Evolutionary conservation across 2,888 invertebrate species (phyloP).

Genomic region (Psococerastis gibbosa): DNA sequence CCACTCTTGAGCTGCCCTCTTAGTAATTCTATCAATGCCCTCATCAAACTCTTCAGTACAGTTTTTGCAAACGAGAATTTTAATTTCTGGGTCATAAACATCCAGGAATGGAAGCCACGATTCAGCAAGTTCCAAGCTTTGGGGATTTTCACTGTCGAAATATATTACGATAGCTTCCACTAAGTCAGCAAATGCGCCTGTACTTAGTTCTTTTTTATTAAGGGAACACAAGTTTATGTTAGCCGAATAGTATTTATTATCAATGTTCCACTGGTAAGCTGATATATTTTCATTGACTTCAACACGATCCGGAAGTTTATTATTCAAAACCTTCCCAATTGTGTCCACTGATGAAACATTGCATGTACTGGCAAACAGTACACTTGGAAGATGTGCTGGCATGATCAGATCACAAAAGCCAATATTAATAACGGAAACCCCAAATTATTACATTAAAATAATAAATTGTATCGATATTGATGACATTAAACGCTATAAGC

Average conservation of each 20-base stretch:
- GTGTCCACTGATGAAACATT: not conserved
- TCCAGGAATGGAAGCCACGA: conserved; percentile 29
- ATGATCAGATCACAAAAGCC: too few species aligned
- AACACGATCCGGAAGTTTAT: conserved; percentile 20
- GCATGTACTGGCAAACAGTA: not conserved
- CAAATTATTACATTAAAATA: too few species aligned
- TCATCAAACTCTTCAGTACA: conserved; percentile 26
- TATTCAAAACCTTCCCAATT: not conserved
- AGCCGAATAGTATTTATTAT: conserved; percentile 53
- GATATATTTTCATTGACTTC: conserved; percentile 21
- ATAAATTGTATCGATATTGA: too few species aligned
- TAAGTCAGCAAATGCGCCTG: conserved; percentile 27
- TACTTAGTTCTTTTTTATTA: conserved; percentile 28
- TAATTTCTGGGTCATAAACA: conserved; percentile 33
- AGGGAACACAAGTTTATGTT: conserved; percentile 37
- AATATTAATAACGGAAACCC: too few species aligned
- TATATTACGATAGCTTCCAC: conserved; percentile 43
- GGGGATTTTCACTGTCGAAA: conserved; percentile 35
- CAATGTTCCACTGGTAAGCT: conserved; percentile 35
- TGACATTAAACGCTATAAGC: too few species aligned
- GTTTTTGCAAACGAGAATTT: conserved; percentile 35
- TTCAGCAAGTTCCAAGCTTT: conserved; percentile 25
- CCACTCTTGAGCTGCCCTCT: conserved; percentile 36
- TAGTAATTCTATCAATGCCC: conserved; percentile 20
- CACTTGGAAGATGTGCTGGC: conserved; percentile 6